Conservation (phyloP, 2,113 vertebrate species). For the Eudorcas thomsonii region DNA sequence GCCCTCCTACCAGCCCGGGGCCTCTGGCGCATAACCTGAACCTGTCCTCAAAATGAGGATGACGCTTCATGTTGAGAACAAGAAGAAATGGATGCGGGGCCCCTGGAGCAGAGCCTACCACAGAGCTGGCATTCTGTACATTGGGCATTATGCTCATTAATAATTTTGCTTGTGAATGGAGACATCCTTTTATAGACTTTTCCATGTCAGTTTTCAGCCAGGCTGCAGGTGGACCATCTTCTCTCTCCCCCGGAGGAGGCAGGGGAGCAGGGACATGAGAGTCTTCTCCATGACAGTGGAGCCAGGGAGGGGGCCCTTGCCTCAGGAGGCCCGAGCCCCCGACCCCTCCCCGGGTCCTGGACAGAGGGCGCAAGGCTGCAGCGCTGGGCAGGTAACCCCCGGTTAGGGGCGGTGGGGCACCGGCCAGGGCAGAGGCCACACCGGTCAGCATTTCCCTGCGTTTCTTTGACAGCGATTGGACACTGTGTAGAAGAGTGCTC, state of each 20-base stretch:
- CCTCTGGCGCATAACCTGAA: not conserved
- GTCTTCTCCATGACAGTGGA: rapidly evolving
- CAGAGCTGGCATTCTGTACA: not conserved
- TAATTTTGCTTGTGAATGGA: not conserved
- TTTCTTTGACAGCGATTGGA: not conserved
- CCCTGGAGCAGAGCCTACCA: not conserved
- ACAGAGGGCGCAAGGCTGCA: not conserved
- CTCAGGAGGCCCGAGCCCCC: not conserved
- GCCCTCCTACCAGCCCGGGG: not conserved
- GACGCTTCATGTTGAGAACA: not conserved
- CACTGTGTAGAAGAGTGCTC: not conserved
- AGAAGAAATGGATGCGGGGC: not conserved
- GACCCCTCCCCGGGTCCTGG: not conserved
- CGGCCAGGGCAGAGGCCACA: not conserved
- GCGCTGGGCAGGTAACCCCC: rapidly evolving
- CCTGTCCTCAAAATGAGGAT: not conserved
- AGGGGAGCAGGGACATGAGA: not conserved
- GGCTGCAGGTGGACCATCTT: not conserved
- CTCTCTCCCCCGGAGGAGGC: not conserved
- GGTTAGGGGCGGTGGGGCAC: not conserved
- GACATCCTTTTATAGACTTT: not conserved
- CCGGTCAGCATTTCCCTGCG: not conserved
- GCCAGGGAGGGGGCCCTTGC: not conserved
- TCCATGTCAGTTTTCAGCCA: not conserved
- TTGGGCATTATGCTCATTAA: not conserved